Evolutionary conservation across 2,113 vertebrate species (phyloP).

Genomic region (Xiphorhynchus elegans): DNA sequence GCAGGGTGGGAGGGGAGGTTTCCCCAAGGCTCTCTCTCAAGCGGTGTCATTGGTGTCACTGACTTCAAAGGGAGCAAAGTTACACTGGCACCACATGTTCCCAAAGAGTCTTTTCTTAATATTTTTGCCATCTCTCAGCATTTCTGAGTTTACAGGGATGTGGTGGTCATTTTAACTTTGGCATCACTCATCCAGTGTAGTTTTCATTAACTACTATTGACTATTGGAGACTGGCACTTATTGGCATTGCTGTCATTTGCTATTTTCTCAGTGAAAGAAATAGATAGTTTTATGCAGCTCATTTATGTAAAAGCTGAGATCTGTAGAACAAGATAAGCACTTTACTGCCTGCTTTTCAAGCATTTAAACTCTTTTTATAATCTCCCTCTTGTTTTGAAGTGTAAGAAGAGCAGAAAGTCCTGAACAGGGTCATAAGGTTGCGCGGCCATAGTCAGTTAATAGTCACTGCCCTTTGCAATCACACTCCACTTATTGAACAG

Average conservation of each 20-base stretch:
- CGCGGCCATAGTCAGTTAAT: no score
- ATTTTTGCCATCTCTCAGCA: not conserved
- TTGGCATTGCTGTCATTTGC: no score
- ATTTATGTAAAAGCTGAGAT: not conserved
- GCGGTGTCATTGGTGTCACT: not conserved
- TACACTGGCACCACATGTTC: not conserved
- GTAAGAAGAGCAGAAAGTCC: not conserved
- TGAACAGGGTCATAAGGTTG: not conserved
- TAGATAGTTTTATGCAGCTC: fast-evolving
- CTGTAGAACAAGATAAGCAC: not conserved
- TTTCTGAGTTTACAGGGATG: not conserved
- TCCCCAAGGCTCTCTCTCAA: not conserved
- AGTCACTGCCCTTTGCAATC: not conserved
- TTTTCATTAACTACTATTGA: not conserved
- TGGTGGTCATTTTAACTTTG: not conserved
- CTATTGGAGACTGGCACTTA: not conserved
- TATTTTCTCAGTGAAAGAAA: not conserved
- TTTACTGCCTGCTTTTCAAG: not conserved
- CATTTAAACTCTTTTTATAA: not conserved
- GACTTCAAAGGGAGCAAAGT: not conserved
- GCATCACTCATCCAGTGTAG: not conserved
- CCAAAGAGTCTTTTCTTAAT: not conserved
- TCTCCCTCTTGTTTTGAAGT: not conserved
- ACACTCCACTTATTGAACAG: not conserved
- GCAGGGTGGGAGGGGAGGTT: not conserved